Conservation (phyloP, 2,797 vertebrate species). For the Iguana delicatissima region DNA sequence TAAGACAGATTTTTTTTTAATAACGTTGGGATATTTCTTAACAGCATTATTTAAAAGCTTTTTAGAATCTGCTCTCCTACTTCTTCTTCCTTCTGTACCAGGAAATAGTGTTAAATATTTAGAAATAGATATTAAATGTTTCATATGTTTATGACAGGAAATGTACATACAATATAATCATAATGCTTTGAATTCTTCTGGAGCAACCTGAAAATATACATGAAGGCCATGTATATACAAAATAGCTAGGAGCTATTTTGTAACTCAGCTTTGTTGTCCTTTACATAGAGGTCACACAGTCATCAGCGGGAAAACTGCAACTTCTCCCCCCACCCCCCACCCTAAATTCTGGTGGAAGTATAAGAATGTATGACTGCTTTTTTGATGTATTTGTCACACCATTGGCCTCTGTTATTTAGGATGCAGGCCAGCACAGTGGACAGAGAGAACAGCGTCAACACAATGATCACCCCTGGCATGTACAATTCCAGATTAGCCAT, state of each 20-base stretch:
- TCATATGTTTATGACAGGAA: constrained; percentile 77
- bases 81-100: constrained; percentile 69
- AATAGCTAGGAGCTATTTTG: not conserved
- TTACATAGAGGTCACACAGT: not conserved
- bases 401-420: too few species aligned
- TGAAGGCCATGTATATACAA: too few species aligned
- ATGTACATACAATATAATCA: constrained; percentile 71
- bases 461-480: not conserved
- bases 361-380: not conserved
- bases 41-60: constrained; percentile 76
- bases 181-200: constrained; percentile 52
- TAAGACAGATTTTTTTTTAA: constrained; percentile 61
- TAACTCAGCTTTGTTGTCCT: constrained; percentile 33
- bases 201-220: constrained; percentile 34
- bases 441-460: not conserved
- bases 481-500: not conserved
- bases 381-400: not conserved
- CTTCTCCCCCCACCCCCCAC: not conserved
- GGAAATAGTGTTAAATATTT: constrained; percentile 73
- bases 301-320: not conserved
- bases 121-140: constrained; percentile 76
- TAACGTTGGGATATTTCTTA: constrained; percentile 71
- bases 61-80: constrained; percentile 63
- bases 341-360: constrained; percentile 29
- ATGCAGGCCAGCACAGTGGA: not conserved